phyloP scores from a whole-genome alignment of 2,797 vertebrate genomes.

The Loriculus beryllinus region DNA sequence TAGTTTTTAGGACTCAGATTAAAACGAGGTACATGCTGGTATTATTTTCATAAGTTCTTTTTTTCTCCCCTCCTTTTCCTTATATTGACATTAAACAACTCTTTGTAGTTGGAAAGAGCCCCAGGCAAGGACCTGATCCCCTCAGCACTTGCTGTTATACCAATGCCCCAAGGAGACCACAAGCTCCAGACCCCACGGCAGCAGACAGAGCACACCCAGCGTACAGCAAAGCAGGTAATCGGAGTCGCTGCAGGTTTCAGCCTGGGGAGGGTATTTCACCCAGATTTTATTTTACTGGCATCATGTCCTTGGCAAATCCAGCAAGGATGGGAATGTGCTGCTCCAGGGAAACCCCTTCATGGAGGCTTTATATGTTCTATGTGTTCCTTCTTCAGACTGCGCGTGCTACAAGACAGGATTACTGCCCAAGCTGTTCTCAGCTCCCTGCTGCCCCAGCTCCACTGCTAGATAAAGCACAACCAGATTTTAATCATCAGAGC shows the following conservation, averaged over 20 bases:
- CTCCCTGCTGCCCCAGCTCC: not conserved
- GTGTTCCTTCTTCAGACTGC: not conserved
- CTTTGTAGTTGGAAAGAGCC: not conserved
- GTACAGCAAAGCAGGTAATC: not conserved
- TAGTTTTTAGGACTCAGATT: not conserved
- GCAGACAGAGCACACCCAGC: not conserved
- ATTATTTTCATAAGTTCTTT: not conserved
- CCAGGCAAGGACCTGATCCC: not conserved
- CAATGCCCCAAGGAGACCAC: not conserved
- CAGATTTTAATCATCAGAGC: not conserved
- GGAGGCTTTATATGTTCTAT: not conserved
- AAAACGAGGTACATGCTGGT: not conserved
- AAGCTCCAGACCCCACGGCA: not conserved
- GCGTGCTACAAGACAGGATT: not conserved
- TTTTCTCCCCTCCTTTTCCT: not conserved
- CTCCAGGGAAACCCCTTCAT: not conserved
- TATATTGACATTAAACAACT: not conserved
- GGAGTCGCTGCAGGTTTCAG: not conserved
- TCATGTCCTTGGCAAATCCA: not conserved
- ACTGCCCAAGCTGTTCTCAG: not conserved
- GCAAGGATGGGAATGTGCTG: not conserved
- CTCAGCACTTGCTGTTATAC: not conserved
- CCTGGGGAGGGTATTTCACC: not conserved
- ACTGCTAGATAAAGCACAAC: not conserved
- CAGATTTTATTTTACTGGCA: fast-evolving